Evolutionary conservation across 2,888 invertebrate genomes (phyloP).

Genomic region (Philereme vetulata): DNA sequence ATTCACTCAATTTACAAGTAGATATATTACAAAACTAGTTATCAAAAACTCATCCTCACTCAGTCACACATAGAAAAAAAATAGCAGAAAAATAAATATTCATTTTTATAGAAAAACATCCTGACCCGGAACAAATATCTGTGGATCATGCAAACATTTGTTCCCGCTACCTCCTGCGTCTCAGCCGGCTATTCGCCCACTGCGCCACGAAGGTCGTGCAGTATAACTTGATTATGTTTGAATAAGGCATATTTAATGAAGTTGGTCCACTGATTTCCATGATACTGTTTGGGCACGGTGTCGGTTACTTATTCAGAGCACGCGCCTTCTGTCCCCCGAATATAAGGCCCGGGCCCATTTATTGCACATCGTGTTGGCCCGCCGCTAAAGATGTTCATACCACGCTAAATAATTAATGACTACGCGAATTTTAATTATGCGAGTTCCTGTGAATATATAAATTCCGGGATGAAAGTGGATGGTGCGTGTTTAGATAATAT

Average conservation of each 20-base stretch:
- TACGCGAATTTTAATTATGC: constrained; percentile 72
- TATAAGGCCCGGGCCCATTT: constrained; percentile 78
- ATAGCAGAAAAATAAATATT: no score
- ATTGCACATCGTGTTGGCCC: constrained; percentile 63
- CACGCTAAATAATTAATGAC: constrained; percentile 75
- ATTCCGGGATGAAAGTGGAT: constrained; percentile 37
- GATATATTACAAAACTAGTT: no score
- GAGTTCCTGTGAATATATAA: constrained; percentile 42
- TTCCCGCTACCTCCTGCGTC: no score
- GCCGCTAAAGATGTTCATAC: constrained; percentile 69
- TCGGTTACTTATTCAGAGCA: constrained; percentile 72
- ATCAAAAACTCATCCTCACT: no score
- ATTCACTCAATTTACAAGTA: no score
- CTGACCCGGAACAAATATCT: no score
- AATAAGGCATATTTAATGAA: background rate
- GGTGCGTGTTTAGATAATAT: constrained; percentile 25
- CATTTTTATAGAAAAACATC: no score
- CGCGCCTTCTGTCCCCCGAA: constrained; percentile 79
- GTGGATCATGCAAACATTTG: no score
- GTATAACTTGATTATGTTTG: no score
- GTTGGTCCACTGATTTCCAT: constrained; percentile 11
- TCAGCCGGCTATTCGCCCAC: no score
- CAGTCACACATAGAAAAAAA: no score
- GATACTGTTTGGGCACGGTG: constrained; percentile 20
- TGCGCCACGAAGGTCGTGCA: no score